Evolutionary conservation across 1,140 invertebrate genomes (phyloP), one percentile per base, ranked within the genome.

Genomic region (Drosophila prosaltans): DNA sequence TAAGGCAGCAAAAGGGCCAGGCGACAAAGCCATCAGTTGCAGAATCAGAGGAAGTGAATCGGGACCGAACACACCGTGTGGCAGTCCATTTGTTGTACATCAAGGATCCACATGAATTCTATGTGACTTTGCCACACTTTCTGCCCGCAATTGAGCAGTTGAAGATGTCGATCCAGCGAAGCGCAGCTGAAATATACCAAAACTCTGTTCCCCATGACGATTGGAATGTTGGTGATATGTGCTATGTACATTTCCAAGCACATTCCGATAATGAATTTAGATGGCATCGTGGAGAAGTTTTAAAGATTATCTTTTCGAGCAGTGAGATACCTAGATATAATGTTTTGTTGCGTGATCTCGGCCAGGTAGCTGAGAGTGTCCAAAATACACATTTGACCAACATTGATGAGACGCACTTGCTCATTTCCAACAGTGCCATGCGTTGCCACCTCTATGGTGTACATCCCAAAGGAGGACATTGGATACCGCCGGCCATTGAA

Each of bases 41-140:
- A 21, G 9, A 3, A 8, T 21, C 16, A 3, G 16, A 51, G 9
- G 24, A 9, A 2, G 1, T 40, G 39, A 5, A n/a, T n/a, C 7
- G 8, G 5, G 24, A 75, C 2, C 64, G 45, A 41, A 54, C 48
- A 5, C 41, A 69, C 26, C 73, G 68, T 9, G 11, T 36, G 3
- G 2, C n/a, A 3, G 69, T 89, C 1, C 45, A 66, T 1, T 5
- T 88, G 1, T 21, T 80, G 0, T 45, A 74, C 16, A 57, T 80
- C 8, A 62, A 48, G 0, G 45, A 81, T 58, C 91, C 91, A 4
- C 48, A 66, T 3, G 91, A 92, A 54, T 92, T 92, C 66, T 92
- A 92, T 65, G 68, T 91, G 9, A 74, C 76, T 6, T 55, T 91
- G n/a, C 16, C 64, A 0, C 61, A 68, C 4, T 82, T 88, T 39